These are phyloP conservation scores for Trachythela sp. DNA, from an alignment of 64 coral and sea anemone species.

Conservation along the genomic window DNA sequence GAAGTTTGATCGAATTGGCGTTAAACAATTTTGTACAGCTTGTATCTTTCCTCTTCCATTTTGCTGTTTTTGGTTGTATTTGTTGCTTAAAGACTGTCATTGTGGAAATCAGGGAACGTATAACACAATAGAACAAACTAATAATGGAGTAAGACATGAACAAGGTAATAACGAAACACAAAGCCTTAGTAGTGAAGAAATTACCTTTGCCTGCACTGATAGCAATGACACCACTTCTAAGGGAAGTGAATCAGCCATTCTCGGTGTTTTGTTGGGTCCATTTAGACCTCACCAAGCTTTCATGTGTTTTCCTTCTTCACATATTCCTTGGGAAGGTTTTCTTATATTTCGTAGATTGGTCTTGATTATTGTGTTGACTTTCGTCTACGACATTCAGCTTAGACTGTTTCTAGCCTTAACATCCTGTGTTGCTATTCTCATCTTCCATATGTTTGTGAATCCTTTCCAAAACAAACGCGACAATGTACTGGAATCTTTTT, in stretches of 20 bases:
- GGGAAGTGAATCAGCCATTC: neutral
- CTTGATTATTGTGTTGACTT: neutral
- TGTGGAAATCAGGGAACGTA: no score
- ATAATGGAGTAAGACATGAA: no score
- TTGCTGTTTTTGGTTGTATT: neutral
- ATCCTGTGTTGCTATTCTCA: neutral
- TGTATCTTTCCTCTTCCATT: slow-evolving; percentile 3
- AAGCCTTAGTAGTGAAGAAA: neutral
- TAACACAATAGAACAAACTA: no score
- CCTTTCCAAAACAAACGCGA: neutral
- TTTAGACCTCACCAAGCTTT: neutral
- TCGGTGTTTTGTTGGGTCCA: neutral
- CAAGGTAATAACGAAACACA: no score
- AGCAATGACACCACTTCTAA: neutral
- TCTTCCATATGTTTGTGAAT: neutral
- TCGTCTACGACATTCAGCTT: neutral
- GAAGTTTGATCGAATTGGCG: neutral
- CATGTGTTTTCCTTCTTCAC: neutral
- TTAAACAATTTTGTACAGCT: neutral
- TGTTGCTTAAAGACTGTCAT: neutral
- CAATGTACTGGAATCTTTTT: neutral
- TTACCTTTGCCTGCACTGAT: no score
- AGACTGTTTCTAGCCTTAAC: neutral
- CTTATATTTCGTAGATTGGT: neutral
- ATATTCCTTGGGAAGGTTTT: neutral